Evolutionary conservation across 2,888 invertebrate species (phyloP).

Genomic region (Lepidonotus clava): DNA sequence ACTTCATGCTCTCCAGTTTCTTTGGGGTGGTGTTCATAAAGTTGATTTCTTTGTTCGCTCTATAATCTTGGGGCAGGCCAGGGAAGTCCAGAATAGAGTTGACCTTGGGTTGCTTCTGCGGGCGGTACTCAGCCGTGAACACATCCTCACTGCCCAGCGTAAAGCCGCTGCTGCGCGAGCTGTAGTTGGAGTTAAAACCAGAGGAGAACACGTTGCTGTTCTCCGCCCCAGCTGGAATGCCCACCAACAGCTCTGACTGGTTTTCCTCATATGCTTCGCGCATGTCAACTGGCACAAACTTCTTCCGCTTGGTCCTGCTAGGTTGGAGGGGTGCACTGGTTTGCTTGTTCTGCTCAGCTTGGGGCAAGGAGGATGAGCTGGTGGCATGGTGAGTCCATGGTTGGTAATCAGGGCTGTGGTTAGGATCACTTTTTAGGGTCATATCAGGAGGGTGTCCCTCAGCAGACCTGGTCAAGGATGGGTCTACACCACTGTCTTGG

Average conservation of each 20-base stretch:
- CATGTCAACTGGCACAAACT: not conserved
- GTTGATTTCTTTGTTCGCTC: not conserved
- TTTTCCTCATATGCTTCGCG: not conserved
- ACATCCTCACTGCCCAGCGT: not conserved
- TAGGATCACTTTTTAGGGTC: not conserved
- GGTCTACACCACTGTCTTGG: not conserved
- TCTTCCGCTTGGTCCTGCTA: not conserved
- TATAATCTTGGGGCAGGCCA: not conserved
- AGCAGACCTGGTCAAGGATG: not conserved
- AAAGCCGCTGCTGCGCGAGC: too few relatives aligned
- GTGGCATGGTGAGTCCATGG: too few relatives aligned
- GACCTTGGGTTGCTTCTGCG: not conserved
- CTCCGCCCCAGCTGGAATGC: not conserved
- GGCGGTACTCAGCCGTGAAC: not conserved
- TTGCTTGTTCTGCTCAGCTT: too few relatives aligned
- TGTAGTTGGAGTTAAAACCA: not conserved
- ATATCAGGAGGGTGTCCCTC: not conserved
- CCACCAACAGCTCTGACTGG: not conserved
- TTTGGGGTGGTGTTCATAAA: not conserved
- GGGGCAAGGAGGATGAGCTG: too few relatives aligned
- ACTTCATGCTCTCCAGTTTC: not conserved
- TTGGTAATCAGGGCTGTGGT: too few relatives aligned
- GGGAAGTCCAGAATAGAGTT: not conserved
- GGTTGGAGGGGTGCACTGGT: too few relatives aligned
- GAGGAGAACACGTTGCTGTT: not conserved